Percentiles rank a stretch among this genome's conserved stretches.
Conservation (phyloP, 2,113 vertebrate species). For the Macquaria ambigua region DNA sequence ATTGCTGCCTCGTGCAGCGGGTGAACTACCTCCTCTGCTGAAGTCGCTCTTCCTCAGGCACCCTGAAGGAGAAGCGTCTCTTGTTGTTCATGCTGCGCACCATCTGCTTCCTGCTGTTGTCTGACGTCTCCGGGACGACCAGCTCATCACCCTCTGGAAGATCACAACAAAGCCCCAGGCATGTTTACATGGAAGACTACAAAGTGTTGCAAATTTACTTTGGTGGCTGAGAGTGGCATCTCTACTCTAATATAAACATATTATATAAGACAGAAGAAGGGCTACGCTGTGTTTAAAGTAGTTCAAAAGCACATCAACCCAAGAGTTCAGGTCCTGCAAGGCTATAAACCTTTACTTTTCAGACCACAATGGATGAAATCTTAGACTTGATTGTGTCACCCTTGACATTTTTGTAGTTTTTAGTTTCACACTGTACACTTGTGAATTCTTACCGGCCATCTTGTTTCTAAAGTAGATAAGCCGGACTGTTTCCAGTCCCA, state of each 20-base stretch:
- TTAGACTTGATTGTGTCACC: background rate
- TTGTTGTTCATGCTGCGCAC: conserved; percentile 98
- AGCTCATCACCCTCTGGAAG: conserved; percentile 95
- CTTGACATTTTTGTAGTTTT: background rate
- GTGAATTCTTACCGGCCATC: conserved; percentile 90
- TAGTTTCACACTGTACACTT: background rate
- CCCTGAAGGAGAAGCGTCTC: conserved; percentile 95
- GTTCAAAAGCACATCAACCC: no score
- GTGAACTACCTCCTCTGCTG: conserved; percentile 93
- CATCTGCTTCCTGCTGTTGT: conserved; percentile 99
- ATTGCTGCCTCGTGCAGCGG: background rate
- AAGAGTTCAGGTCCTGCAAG: background rate
- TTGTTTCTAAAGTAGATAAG: conserved; percentile 99
- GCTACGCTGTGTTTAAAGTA: background rate
- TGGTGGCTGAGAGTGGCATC: background rate
- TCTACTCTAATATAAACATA: no score
- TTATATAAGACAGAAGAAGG: background rate
- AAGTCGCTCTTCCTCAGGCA: conserved; percentile 96
- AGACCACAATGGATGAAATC: no score
- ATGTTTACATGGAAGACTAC: background rate
- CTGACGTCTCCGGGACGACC: conserved; percentile 96
- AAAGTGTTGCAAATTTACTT: conserved; percentile 6
- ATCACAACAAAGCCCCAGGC: conserved; percentile 32
- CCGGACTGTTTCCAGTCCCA: conserved; percentile 94
- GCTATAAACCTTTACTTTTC: background rate